Base-by-base conservation (phyloP, 2,113 vertebrate genomes). In the Naja naja region DNA sequence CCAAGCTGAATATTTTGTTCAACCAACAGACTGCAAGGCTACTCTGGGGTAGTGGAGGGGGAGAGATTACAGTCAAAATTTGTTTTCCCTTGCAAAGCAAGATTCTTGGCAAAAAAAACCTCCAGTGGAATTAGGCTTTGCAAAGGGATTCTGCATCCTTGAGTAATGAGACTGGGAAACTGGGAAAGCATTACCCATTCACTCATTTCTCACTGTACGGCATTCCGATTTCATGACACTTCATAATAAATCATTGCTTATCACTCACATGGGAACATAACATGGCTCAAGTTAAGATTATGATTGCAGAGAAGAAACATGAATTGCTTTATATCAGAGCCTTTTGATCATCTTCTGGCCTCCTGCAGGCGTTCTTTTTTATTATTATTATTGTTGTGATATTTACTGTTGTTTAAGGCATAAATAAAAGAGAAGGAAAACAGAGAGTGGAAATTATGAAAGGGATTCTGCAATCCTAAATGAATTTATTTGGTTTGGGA, bases 201-300 rank as follows among this genome's bases (percentile, higher is more conserved):
- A 96, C 96, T 98, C 97, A 95, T 95, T 97, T 97, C 97, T 98
- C 96, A 95, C 96, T 96, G 97, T 95, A 97, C 95, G 96, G 97
- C 97, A 95, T 96, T 97, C 97, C 92, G 97, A 97, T 97, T 98
- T 96, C 96, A 25, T 97, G 97, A 97, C 97, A 97, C 96, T 97
- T 97, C 93, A 93, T 97, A 97, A 97, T 98, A 97, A 98, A 98
- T 98, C 97, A 97, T 94, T 94, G 96, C 97, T 97, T 98, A 98
- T 98, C 97, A 97, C 97, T 97, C 98, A 98, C 97, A 94, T 92
- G 97, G 97, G 97, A 98, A 95, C 89, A 91, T 94, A 98, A 97
- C 97, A 97, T 45, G 94, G 96, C 96, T 97, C 96, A 96, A 95
- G 97, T 97, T 97, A 98, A 98, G 98, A 97, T 98, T 98, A 97